Conservation (phyloP, 2,113 vertebrate genomes). For the Toxotes jaculatrix region DNA sequence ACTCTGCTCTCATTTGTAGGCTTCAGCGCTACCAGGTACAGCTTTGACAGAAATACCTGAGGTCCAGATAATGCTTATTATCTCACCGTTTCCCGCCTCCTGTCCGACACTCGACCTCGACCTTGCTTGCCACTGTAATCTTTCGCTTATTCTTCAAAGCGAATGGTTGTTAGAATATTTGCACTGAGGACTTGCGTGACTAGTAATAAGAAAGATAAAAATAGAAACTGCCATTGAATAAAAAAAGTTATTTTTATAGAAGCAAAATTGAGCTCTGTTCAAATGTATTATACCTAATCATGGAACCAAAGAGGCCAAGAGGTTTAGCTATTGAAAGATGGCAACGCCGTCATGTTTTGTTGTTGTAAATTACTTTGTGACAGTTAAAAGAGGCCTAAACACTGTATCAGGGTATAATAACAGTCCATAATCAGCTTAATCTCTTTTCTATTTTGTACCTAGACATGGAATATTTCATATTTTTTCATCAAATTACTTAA, state of each 20-base stretch:
- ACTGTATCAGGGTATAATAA: slow-evolving; percentile 92
- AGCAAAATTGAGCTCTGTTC: slow-evolving; percentile 90
- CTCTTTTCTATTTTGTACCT: slow-evolving; percentile 88
- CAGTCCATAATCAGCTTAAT: slow-evolving; percentile 89
- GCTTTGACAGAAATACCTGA: background rate
- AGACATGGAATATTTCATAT: slow-evolving; percentile 87
- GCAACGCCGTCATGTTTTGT: slow-evolving; percentile 83
- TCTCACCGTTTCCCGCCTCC: slow-evolving; percentile 4
- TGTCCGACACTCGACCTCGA: background rate
- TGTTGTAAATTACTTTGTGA: slow-evolving; percentile 87
- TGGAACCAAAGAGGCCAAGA: slow-evolving; percentile 99
- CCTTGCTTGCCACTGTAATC: slow-evolving; percentile 65
- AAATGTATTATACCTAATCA: slow-evolving; percentile 95
- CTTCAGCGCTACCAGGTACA: background rate
- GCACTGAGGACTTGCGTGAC: slow-evolving; percentile 96
- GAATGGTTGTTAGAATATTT: slow-evolving; percentile 95
- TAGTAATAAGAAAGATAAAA: slow-evolving; percentile 75
- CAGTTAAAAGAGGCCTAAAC: slow-evolving; percentile 90
- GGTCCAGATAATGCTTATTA: background rate
- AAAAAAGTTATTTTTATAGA: slow-evolving; percentile 98
- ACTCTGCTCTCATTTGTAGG: background rate
- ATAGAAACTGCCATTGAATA: slow-evolving; percentile 91
- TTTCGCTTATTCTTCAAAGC: slow-evolving; percentile 92
- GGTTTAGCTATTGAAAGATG: slow-evolving; percentile 90
- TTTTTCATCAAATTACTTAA: slow-evolving; percentile 80